Conservation (phyloP, 2,113 vertebrate genomes). For the Anarrhichthys ocellatus region DNA sequence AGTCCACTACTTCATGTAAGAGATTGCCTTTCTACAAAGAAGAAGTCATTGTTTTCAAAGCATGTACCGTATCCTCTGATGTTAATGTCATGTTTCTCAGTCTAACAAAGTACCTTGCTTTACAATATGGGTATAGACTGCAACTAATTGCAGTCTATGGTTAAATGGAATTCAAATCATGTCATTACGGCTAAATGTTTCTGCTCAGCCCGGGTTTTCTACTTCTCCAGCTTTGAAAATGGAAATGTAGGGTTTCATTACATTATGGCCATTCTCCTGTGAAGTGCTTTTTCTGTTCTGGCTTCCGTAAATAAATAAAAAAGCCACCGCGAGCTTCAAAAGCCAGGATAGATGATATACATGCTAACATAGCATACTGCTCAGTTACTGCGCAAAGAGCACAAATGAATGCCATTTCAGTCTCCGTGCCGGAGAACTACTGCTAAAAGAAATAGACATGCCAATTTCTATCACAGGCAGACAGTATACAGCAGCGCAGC, state of each 20-base stretch:
- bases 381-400: constrained; percentile 25
- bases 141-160: constrained; percentile 21
- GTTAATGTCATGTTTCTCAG: constrained; percentile 8
- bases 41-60: constrained; percentile 20
- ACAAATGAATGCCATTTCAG: constrained; percentile 16
- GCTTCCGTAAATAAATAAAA: constrained; percentile 4
- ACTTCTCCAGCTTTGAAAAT: constrained; percentile 52
- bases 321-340: constrained; percentile 39
- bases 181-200: constrained; percentile 42
- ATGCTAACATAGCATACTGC: not conserved
- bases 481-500: constrained; percentile 17
- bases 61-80: constrained; percentile 9
- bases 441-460: not conserved
- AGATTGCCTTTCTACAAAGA: constrained; percentile 21
- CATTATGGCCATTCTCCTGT: constrained; percentile 15
- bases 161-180: constrained; percentile 40
- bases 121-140: not conserved
- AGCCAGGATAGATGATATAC: constrained; percentile 9
- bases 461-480: constrained; percentile 36
- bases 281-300: constrained; percentile 27
- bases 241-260: constrained; percentile 29
- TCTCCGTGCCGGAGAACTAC: constrained; percentile 19
- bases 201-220: not conserved
- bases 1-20: not conserved
- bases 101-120: constrained; percentile 9